Evolutionary conservation across 2,888 invertebrate genomes (phyloP).

Genomic region (Aphidoletes aphidimyza): DNA sequence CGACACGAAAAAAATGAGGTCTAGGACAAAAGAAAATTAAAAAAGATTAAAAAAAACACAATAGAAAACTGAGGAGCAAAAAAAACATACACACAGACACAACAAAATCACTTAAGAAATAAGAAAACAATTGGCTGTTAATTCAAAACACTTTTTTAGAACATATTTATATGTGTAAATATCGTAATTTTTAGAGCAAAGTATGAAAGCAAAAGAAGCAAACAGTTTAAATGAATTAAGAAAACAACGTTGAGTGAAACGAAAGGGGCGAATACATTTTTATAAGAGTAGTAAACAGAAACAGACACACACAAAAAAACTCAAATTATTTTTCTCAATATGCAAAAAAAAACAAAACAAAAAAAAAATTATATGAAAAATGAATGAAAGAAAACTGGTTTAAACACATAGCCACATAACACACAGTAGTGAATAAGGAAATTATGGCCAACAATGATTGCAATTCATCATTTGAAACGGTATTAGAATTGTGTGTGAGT

Average conservation of each 20-base stretch:
- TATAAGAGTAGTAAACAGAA: neutral
- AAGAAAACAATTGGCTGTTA: constrained; percentile 46
- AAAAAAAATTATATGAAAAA: no score
- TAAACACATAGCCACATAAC: no score
- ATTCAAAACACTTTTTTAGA: constrained; percentile 51
- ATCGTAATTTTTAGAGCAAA: constrained; percentile 11
- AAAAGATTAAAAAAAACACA: neutral
- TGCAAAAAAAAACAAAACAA: neutral
- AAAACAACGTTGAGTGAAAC: neutral
- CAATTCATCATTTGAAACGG: neutral
- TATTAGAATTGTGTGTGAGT: neutral
- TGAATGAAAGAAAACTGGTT: no score
- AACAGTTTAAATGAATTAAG: neutral
- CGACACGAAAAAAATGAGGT: neutral
- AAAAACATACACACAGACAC: neutral
- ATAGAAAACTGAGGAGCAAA: neutral
- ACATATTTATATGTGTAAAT: constrained; percentile 40
- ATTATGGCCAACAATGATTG: neutral
- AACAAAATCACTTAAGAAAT: constrained; percentile 17
- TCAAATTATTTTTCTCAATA: constrained; percentile 24
- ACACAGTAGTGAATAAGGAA: neutral
- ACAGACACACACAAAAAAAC: constrained; percentile 5
- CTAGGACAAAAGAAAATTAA: neutral
- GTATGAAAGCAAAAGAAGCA: neutral
- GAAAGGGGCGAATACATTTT: constrained; percentile 1